Evolutionary conservation across 2,888 invertebrate genomes (phyloP).

Genomic region (Noctua comes): DNA sequence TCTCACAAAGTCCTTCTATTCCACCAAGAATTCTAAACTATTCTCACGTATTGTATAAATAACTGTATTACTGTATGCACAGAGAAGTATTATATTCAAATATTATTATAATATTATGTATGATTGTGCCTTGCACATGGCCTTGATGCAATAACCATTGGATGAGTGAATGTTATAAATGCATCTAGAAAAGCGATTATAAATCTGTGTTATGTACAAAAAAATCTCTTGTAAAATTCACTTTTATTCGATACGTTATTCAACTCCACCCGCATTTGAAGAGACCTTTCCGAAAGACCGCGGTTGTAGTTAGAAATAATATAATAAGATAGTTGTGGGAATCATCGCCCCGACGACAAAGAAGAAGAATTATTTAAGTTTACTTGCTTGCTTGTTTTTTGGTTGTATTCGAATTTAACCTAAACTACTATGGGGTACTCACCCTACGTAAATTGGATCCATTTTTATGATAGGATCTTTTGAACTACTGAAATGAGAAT

Average conservation of each 20-base stretch:
- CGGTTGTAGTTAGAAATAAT: background rate
- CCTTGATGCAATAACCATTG: background rate
- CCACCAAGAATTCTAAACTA: background rate
- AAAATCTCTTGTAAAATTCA: background rate
- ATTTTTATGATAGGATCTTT: conserved; percentile 46
- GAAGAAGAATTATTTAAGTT: background rate
- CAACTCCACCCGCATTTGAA: background rate
- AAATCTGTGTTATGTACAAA: background rate
- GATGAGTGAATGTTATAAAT: background rate
- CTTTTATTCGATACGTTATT: background rate
- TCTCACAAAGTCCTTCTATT: background rate
- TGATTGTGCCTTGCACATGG: background rate
- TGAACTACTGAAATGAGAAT: conserved; percentile 55
- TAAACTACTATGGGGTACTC: conserved; percentile 34
- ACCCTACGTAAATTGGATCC: conserved; percentile 45
- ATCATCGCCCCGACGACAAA: background rate
- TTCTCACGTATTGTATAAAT: background rate
- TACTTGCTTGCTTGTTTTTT: no score
- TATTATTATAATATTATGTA: background rate
- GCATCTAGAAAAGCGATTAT: background rate
- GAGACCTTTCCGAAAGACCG: background rate
- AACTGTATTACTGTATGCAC: conserved; percentile 26
- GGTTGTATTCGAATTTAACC: no score
- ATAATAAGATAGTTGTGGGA: background rate
- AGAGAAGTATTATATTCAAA: background rate